phyloP scores from a whole-genome alignment of 2,113 vertebrate genomes.

The Sorex araneus region DNA sequence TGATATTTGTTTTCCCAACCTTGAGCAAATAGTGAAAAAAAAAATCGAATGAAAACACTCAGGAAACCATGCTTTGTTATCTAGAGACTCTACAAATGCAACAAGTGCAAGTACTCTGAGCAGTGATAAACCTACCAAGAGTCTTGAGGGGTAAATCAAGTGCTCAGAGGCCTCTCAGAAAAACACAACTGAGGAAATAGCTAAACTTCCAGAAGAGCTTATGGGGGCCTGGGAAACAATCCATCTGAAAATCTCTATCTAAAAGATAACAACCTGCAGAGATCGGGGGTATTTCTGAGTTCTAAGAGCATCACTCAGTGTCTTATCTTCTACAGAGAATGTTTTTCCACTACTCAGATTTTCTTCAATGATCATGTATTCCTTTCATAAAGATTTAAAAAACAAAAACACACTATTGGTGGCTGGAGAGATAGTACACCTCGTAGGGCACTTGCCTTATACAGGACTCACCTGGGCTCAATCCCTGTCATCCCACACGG shows the following conservation, averaged over 20 bases:
- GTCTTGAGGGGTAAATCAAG: background rate
- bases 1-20: constrained; percentile 20
- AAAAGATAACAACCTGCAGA: background rate
- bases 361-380: background rate
- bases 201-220: constrained; percentile 4
- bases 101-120: background rate
- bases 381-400: constrained; percentile 39
- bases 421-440: too few relatives aligned
- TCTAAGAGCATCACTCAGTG: background rate
- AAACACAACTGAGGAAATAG: background rate
- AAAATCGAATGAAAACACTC: constrained; percentile 1
- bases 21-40: constrained; percentile 11
- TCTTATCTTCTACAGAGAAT: constrained; percentile 43
- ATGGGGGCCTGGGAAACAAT: background rate
- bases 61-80: background rate
- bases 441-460: too few relatives aligned
- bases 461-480: too few relatives aligned
- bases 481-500: too few relatives aligned
- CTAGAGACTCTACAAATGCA: background rate
- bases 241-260: background rate
- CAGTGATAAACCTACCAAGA: background rate
- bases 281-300: background rate
- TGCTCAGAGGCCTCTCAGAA: background rate
- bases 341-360: background rate
- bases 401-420: too few relatives aligned